A percentile compares a stretch with the other conserved stretches of the same genome.
phyloP scores from a whole-genome alignment of 2,888 invertebrate species.

The Apodemia duryi region DNA sequence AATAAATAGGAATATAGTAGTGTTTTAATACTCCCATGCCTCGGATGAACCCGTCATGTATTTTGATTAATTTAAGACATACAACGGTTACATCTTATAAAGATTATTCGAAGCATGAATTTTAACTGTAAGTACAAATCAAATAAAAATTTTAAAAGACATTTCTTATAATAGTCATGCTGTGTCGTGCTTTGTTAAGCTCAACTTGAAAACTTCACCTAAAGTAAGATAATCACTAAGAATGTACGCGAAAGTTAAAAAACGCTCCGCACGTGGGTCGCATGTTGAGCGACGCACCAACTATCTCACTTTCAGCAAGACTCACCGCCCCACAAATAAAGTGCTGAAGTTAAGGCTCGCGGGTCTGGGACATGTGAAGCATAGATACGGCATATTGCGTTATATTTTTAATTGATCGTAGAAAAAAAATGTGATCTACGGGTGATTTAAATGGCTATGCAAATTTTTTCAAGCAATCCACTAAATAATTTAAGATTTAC shows the following conservation, averaged over 20 bases:
- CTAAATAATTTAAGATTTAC: too few species aligned
- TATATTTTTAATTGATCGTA: not conserved
- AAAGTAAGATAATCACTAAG: constrained; percentile 37
- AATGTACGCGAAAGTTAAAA: constrained; percentile 44
- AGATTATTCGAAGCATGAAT: too few species aligned
- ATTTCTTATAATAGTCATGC: not conserved
- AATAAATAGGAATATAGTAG: too few species aligned
- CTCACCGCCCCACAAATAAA: constrained; percentile 66
- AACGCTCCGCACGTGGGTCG: constrained; percentile 51
- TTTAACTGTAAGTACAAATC: too few species aligned
- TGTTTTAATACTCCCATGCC: too few species aligned
- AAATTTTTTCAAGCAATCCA: too few species aligned
- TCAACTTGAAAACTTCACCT: constrained; percentile 25
- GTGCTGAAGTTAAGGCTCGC: constrained; percentile 48
- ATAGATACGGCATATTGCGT: constrained; percentile 41
- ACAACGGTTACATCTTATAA: too few species aligned
- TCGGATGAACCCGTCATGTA: too few species aligned
- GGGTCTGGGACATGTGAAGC: constrained; percentile 20
- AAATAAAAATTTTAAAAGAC: too few species aligned
- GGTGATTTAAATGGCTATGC: too few species aligned
- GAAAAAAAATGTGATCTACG: too few species aligned
- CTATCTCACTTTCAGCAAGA: constrained; percentile 71
- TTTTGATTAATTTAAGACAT: too few species aligned
- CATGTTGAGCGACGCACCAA: constrained; percentile 44
- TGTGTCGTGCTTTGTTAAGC: not conserved